Evolutionary conservation across 2,888 invertebrate genomes (phyloP).

Genomic region (Mimachlamys varia): DNA sequence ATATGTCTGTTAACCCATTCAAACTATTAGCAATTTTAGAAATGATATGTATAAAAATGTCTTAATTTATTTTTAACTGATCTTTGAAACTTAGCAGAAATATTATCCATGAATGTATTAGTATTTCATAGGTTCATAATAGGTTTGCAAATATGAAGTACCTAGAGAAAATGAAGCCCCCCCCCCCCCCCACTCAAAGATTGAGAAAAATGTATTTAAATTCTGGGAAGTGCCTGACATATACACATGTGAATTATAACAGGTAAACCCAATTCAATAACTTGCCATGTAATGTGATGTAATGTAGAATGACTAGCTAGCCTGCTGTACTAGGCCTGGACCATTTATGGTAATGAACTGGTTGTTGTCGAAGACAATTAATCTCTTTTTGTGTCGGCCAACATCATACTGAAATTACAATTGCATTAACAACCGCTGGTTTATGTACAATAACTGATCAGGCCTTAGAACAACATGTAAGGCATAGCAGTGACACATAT

Average conservation of each 20-base stretch:
- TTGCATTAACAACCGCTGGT: not conserved
- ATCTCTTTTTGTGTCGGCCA: not conserved
- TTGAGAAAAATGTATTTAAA: too few species aligned
- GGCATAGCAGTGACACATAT: not conserved
- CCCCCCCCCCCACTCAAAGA: too few species aligned
- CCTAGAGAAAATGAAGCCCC: too few species aligned
- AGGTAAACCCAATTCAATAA: not conserved
- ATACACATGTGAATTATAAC: too few species aligned
- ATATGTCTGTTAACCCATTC: not conserved
- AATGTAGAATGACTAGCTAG: not conserved
- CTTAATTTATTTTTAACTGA: too few species aligned
- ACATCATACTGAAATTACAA: not conserved
- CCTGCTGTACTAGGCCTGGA: not conserved
- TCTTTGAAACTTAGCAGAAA: too few species aligned
- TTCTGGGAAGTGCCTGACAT: too few species aligned
- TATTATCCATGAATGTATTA: too few species aligned
- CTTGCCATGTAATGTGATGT: not conserved
- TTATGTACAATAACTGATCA: not conserved
- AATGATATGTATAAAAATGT: too few species aligned
- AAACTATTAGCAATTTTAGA: too few species aligned
- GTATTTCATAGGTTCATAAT: too few species aligned
- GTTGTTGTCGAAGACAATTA: not conserved
- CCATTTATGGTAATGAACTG: not conserved
- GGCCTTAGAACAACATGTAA: not conserved
- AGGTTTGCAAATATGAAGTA: too few species aligned